Base-by-base conservation (phyloP, 2,888 invertebrate species). In the Ecdyonurus torrentis region DNA sequence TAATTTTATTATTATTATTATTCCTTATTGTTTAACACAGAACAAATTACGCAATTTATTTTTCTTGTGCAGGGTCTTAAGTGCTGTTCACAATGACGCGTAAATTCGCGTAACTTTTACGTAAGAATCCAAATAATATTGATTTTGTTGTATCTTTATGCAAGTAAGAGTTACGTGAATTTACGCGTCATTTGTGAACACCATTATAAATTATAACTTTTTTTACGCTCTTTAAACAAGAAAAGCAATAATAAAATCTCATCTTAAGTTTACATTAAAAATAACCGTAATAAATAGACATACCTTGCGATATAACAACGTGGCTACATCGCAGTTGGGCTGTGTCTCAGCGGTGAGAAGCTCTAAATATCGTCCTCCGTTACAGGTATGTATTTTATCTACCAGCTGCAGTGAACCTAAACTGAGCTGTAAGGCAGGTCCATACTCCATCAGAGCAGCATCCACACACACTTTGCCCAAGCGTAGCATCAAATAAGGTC, bases 291-390 rank as follows among this genome's bases (percentile, higher is more conserved):
- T n/a, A n/a, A n/a, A n/a, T n/a, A n/a, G n/a, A 64, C 69, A 70
- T 72, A 87, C 88, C 81, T 88, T 88, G 71, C 90, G 80, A 71
- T 89, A 90, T 2, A 89, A 77, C 63, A 89, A 72, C 61, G 86
- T 84, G 60, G 87, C 78, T 60, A 89, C 79, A 69, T 89, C 87
- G 22, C 79, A 78, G 15, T 73, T 75, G 37, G 71, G 50, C 53
- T 53, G 37, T 5, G 59, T 50, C 24, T 59, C 23, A 52, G 86
- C 87, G 60, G 84, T 83, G 61, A 90, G 75, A 59, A 91, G 75
- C 72, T 89, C 88, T 66, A 89, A 73, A 70, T 88, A 88, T 70
- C 89, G 85, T 19, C 89, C 89, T n/a, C 82, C 81, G 53, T 79
- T 76, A 64, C 84, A 84, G 65, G 83, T 84, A 69, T 89, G 89